A percentile compares a stretch with the other conserved stretches of the same genome.
Conservation (phyloP, 2,113 vertebrate species). For the Chinchilla lanigera region DNA sequence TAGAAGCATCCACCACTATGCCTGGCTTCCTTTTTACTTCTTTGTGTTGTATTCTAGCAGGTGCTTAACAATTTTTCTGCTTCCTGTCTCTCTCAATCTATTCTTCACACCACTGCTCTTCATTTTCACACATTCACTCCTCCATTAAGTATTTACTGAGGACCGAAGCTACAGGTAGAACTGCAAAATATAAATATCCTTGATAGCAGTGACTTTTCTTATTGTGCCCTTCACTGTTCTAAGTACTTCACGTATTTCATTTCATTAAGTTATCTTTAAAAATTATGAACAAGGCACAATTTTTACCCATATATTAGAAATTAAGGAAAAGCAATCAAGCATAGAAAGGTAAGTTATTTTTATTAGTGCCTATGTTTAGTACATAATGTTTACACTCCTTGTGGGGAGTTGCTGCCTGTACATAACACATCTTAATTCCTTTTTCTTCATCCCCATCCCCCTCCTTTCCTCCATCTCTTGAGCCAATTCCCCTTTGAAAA, state of each 20-base stretch:
- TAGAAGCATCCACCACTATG: background rate
- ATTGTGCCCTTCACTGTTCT: background rate
- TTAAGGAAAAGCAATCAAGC: background rate
- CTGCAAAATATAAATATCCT: conserved; percentile 12
- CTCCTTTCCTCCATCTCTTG: background rate
- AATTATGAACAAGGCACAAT: conserved; percentile 25
- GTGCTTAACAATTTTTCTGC: background rate
- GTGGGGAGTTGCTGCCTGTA: background rate
- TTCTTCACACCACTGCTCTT: background rate
- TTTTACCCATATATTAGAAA: background rate
- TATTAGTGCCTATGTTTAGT: background rate
- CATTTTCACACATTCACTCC: background rate
- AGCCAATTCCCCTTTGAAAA: background rate
- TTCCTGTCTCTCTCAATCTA: background rate
- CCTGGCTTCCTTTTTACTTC: background rate
- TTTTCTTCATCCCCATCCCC: background rate
- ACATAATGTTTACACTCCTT: background rate
- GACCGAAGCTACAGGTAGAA: background rate
- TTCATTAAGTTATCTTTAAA: conserved; percentile 46
- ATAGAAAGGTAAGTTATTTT: background rate
- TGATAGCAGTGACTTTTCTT: background rate
- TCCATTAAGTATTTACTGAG: conserved; percentile 31
- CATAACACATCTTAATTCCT: background rate
- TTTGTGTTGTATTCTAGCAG: background rate
- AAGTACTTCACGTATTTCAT: background rate